Conservation (phyloP, 2,113 vertebrate species). For the Pionites leucogaster region DNA sequence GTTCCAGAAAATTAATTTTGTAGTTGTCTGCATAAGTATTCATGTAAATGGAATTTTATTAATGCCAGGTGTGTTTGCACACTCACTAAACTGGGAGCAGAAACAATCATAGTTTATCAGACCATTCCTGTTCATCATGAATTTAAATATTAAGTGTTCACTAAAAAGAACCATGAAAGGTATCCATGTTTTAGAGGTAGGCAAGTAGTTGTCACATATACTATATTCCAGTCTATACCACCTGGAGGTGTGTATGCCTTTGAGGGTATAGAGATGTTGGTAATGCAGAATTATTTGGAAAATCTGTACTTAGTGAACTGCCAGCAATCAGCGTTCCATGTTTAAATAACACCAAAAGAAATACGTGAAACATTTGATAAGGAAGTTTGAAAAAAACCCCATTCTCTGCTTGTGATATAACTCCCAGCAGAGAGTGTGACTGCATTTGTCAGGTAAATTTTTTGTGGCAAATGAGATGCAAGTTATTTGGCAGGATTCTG, state of each 20-base stretch:
- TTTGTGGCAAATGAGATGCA: not conserved
- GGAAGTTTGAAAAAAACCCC: not conserved
- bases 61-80: not conserved
- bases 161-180: not conserved
- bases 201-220: not conserved
- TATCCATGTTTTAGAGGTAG: not conserved
- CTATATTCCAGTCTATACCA: not conserved
- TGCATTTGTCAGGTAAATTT: not conserved
- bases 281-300: not conserved
- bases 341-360: not conserved
- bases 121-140: not conserved
- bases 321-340: not conserved
- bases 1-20: not conserved
- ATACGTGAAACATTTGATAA: not conserved
- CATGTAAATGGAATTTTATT: not conserved
- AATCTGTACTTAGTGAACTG: not conserved
- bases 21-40: not conserved
- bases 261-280: not conserved
- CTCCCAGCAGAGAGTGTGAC: not conserved
- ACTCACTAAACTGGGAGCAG: not conserved
- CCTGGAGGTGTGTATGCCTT: not conserved
- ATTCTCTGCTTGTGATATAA: not conserved
- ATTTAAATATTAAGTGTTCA: not conserved
- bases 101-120: not conserved
- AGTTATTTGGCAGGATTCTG: not conserved